Base-by-base conservation (phyloP, 1,140 invertebrate species). In the Procambarus clarkii region DNA sequence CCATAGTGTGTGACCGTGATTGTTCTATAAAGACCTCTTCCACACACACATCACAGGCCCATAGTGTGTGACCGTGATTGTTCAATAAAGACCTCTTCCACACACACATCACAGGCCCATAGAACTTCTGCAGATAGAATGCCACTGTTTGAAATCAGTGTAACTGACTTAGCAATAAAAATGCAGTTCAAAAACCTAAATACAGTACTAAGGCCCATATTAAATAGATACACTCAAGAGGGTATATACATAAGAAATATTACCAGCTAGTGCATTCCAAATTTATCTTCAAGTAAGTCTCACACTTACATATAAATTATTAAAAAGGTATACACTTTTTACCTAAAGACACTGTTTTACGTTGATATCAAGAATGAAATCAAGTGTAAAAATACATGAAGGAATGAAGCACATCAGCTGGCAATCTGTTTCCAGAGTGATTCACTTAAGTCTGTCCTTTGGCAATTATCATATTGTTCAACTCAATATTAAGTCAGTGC, bases 391-490 rank as follows among this genome's bases (percentile, higher is more conserved):
- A 64, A n/a, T 69, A 34, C 60, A 45, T 9, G 50, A 54, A 54
- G 4, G n/a, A n/a, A 83, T 69, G 45, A 45, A 83, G 60, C 81
- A 83, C 21, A 9, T 34, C n/a, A 69, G 46, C 18, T 83, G 58
- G 60, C 58, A 83, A 60, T 83, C 21, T 60, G 11, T 46, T 69
- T 83, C 58, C 58, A 83, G 60, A 83, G 60, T 83, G 81, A 83
- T 83, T 69, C 60, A 64, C 81, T 11, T 45, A 64, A 83, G 81
- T 83, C 58, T 83, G 34, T 45, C 81, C 34, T 69, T 34, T 74
- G n/a, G 21, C 3, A 9, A 74, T 34, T 34, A 34, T 1, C n/a
- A 74, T 34, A 34, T 74, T 74, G 4, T 34, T 24, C 69, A 74
- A 74, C 69, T 74, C 2, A 74, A 34, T 74, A 34, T 34, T 34